Base-by-base conservation (phyloP, 2,113 vertebrate species). In the Lontra canadensis region DNA sequence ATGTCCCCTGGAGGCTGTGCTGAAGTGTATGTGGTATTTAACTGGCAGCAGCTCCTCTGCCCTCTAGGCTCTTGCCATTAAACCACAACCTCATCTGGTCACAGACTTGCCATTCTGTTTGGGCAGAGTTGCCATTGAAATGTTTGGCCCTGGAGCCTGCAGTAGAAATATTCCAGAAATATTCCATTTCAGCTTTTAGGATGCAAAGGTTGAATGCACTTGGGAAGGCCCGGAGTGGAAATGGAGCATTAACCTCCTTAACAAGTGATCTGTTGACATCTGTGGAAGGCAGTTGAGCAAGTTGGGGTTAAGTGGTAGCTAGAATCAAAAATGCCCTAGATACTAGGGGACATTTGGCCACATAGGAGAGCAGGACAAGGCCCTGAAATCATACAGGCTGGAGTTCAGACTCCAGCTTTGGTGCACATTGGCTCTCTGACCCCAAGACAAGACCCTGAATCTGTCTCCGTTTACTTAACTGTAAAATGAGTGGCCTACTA, bases 151-250 rank as follows among this genome's bases (percentile, higher is more conserved):
- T 29, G 26, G 36, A 14, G 49, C n/a, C 55, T 85, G 17, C 17
- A 80, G 7, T 79, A 81, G 84, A 74, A 97, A 92, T 95, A 90
- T 88, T 96, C 59, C 83, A 90, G 83, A 93, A 85, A 82, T 74
- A 90, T 25, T 94, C 73, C 49, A 55, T 69, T 95, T 94, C 79
- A 61, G 29, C 55, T 89, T 97, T 88, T 90, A 74, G 20, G 86
- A 94, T 94, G 25, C 57, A 96, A 52, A 90, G 47, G 34, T 88
- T 91, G 31, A 47, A 76, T n/a, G 59, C 15, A 36, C 10, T 90
- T 96, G 39, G 88, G 88, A 96, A 94, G 47, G 9, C 80, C 89
- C 78, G 31, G 61, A 69, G 65, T 85, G n/a, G 57, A 88, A 90
- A 76, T 8, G 25, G 55, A 59, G 23, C 59, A 10, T 90, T 96